Evolutionary conservation across 1,140 invertebrate genomes (phyloP), one percentile per base, ranked within the genome.

Genomic region (Sycophaga agraensis): DNA sequence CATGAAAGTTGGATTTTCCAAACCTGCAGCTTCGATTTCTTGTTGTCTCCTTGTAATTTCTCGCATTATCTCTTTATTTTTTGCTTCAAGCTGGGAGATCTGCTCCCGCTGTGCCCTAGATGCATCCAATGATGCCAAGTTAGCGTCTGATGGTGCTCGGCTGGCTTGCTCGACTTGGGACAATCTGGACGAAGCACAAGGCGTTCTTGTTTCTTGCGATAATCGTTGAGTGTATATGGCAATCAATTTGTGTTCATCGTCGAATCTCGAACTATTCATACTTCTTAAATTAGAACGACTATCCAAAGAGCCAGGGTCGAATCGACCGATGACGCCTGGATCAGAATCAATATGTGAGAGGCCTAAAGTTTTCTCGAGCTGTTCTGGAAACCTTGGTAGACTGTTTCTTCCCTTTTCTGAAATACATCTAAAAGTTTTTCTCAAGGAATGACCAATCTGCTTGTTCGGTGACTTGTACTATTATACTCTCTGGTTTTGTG

Each of bases 401-500:
- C 87, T 87, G 65, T 88, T 87, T 68, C 88, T 87, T 64, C 85
- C 84, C 73, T 93, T 92, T 70, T 94, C 91, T 34, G 96, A 96
- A 65, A 97, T 93, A 82, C 96, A 98, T 69, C 94, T 90, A 75
- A 99, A 96, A 65, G 96, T 98, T 77, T 98, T 98, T 67, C 95
- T 87, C 62, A 99, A 83, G 12, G 95, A 95, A 82, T 96, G 94
- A 39, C 96, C 93, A 66, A 99, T 91, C 74, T 92, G 91, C 79
- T 91, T 91, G 70, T 88, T 92, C 11, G 91, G 90, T 31, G 90
- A 92, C 79, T 91, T 90, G 86, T 88, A 71, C 91, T 91, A 60
- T 92, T 91, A 76, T 98, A 98, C 81, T 99, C 97, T 82, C 98
- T 97, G 76, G 98, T 96, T 82, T 97, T 93, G 83, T 99, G 97